These are phyloP conservation scores for Chionodraco myersi DNA, from an alignment of 2,113 vertebrate genomes.

Conservation along the genomic window DNA sequence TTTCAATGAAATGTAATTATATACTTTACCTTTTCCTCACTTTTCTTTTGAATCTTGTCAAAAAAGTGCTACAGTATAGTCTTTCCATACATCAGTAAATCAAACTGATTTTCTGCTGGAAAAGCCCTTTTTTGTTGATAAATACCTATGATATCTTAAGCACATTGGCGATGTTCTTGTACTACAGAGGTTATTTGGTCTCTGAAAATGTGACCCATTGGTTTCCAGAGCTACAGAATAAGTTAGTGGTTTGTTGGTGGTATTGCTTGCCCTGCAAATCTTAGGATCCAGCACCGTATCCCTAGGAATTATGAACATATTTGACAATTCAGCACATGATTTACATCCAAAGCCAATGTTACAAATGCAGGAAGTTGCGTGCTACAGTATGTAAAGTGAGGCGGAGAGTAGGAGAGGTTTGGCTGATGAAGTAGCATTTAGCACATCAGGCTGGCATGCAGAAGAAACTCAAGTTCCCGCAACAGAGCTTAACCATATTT, in stretches of 20 bases:
- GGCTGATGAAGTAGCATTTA: neutral
- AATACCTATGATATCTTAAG: neutral
- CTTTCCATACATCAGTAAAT: neutral
- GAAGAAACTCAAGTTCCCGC: neutral
- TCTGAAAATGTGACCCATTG: too few species aligned
- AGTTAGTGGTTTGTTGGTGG: neutral
- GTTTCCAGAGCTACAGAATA: too few species aligned
- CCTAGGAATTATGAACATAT: neutral
- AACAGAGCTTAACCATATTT: neutral
- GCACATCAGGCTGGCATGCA: neutral
- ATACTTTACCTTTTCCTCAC: conserved; percentile 23
- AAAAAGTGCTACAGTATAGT: too few species aligned
- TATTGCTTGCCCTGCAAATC: neutral
- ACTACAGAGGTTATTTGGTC: neutral
- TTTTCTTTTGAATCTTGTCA: conserved; percentile 4
- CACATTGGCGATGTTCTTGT: neutral
- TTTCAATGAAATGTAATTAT: conserved; percentile 15
- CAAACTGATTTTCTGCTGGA: neutral
- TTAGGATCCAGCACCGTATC: neutral
- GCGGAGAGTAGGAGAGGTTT: neutral
- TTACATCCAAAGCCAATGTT: neutral
- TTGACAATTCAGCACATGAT: neutral
- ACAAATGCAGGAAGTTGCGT: neutral
- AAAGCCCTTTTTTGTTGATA: neutral
- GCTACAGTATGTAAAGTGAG: neutral